A percentile compares a stretch with the other conserved stretches of the same genome.
Evolutionary conservation across 1,140 invertebrate genomes (phyloP).

Genomic region (Leptoteleia sp.): DNA sequence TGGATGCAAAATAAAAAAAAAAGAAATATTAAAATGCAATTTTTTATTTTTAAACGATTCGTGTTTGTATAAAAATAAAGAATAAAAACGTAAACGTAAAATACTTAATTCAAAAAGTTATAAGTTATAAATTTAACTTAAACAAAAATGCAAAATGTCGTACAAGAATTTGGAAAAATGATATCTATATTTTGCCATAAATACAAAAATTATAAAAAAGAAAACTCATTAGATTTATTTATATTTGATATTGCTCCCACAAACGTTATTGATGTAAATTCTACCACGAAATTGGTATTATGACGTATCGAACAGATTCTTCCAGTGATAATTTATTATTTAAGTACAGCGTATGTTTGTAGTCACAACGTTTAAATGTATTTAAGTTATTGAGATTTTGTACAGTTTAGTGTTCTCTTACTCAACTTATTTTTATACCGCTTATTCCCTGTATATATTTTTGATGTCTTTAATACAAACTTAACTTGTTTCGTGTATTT

Average conservation of each 20-base stretch:
- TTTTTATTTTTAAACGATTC: too few species aligned
- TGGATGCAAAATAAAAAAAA: too few species aligned
- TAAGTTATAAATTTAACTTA: too few species aligned
- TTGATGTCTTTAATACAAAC: conserved; percentile 16
- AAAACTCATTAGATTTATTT: not conserved
- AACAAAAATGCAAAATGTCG: too few species aligned
- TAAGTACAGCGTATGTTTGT: conserved; percentile 17
- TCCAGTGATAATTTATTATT: conserved; percentile 42
- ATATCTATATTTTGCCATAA: not conserved
- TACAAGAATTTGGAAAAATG: not conserved
- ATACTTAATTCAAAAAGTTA: too few species aligned
- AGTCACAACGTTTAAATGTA: conserved; percentile 6
- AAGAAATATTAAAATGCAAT: too few species aligned
- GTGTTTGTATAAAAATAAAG: too few species aligned
- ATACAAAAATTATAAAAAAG: not conserved
- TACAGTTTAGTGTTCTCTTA: conserved; percentile 15
- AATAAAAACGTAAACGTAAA: too few species aligned
- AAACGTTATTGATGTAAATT: conserved; percentile 2
- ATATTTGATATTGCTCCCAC: too few species aligned
- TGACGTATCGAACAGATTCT: conserved; percentile 30
- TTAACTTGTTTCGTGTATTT: conserved; percentile 3
- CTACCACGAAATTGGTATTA: conserved; percentile 16
- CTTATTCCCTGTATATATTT: conserved; percentile 21
- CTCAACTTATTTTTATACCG: conserved; percentile 24
- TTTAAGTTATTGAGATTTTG: conserved; percentile 38